Conservation (phyloP, 2,113 vertebrate species). For the Melanostigma gelatinosum region DNA sequence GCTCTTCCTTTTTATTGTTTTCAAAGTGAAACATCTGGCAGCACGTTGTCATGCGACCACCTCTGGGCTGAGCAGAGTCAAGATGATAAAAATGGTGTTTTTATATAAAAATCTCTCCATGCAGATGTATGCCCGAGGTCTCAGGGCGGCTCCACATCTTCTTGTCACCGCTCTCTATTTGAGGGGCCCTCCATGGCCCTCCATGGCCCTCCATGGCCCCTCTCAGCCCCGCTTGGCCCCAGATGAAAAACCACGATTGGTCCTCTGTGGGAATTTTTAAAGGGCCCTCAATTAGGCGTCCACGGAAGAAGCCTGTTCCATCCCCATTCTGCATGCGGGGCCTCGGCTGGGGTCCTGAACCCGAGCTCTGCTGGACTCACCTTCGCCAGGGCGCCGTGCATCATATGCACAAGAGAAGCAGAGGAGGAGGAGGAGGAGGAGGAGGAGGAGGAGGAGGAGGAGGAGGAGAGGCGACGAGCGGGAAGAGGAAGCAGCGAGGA, state of each 20-base stretch:
- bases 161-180: conserved; percentile 48
- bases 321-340: conserved; percentile 76
- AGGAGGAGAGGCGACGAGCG: conserved; percentile 2
- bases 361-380: conserved; percentile 47
- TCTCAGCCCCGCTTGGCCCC: conserved; percentile 42
- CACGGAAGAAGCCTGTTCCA: conserved; percentile 44
- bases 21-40: not conserved
- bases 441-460: conserved; percentile 34
- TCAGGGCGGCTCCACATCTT: conserved; percentile 37
- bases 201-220: conserved; percentile 3
- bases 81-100: not conserved
- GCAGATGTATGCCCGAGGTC: conserved; percentile 52
- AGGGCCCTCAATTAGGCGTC: conserved; percentile 77
- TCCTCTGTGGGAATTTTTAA: conserved; percentile 78
- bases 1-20: not conserved
- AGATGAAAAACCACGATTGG: conserved; percentile 68
- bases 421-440: conserved; percentile 42
- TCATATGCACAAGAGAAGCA: conserved; percentile 73
- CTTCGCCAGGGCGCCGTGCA: conserved; percentile 46
- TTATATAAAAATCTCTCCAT: conserved; percentile 34
- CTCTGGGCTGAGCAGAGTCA: not conserved
- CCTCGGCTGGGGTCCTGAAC: conserved; percentile 76
- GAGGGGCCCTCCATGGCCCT: conserved; percentile 42
- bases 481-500: not conserved
- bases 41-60: too few relatives aligned